Base-by-base conservation (phyloP, 2,113 vertebrate species). In the Pagrus major region DNA sequence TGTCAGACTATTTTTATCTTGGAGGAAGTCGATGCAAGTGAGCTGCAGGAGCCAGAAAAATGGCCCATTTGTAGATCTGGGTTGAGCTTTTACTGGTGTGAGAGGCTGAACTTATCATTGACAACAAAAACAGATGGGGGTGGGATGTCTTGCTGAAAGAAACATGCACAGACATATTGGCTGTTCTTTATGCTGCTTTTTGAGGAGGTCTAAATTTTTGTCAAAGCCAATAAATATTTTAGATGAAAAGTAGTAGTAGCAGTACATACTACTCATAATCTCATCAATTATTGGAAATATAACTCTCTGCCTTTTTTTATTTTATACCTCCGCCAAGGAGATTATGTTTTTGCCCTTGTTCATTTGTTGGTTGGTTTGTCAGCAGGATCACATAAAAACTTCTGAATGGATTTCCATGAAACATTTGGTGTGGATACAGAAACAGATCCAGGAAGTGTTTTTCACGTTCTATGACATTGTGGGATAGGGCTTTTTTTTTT, bases 1-100 rank as follows among this genome's bases (percentile, higher is more conserved):
- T 78, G 86, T 90, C 76, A 49, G 49, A 76, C 86, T 86, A 87
- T 92, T 90, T 88, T 78, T 83, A 81, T 87, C 81, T 59, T 27
- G 58, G 59, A 86, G 78, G 66, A 88, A 86, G 80, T 87, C 18
- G 7, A 71, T 71, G 64, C 27, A 59, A 51, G 52, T 1, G 37
- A 67, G 68, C 78, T 71, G 64, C 29, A 58, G 74, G 59, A 66
- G 55, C 35, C 51, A 71, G 51, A 78, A 72, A 84, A 77, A 71
- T 5, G 60, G n/a, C 52, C 61, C 20, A 15, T 76, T 76, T 83
- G 71, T 76, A 46, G 70, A 78, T 72, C 29, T 47, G 37, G 39
- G 68, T 61, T 70, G 42, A 72, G 52, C 21, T 63, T 71, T 65
- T 6, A n/a, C 65, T 67, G 61, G 35, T 66, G 56, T 27, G 54